Evolutionary conservation across 1,140 invertebrate species (phyloP), one percentile per base, ranked within the genome.

Genomic region (Pararge aegeria): DNA sequence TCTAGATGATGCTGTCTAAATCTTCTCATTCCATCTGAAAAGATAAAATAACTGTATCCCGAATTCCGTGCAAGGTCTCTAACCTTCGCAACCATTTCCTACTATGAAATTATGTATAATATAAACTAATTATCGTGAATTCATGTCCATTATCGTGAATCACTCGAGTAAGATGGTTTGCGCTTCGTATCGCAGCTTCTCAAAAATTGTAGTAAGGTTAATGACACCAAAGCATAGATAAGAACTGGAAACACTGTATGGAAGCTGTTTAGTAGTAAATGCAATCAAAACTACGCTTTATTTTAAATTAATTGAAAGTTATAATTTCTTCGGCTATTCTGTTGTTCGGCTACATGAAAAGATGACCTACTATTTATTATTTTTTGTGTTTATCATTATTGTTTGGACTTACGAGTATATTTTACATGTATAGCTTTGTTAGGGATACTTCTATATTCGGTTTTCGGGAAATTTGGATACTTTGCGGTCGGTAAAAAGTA

Each of bases 191-290:
- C 38, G 16, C 24, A 51, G 37, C 46, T 62, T 64, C 57, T 44
- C 42, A 37, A 48, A 56, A 63, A 56, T 21, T 44, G 20, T 49
- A 29, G n/a, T 20, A 54, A 49, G 58, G 58, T 53, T 46, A 20
- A 60, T 53, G 57, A 60, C 50, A 49, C 38, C 10, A n/a, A 19
- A 7, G 42, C 52, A 48, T 49, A 61, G 51, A 61, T 61, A 61
- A 61, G 38, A 49, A 46, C 20, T 46, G 20, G 42, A 20, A 46
- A 20, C 38, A 20, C 12, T 20, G 20, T 12, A 46, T 12, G 2
- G 42, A 18, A 46, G 16, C 42, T 10, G n/a, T n/a, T n/a, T 10
- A 6, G 7, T 2, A 12, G 10, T 20, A 42, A 16, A 10, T 12
- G 10, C 19, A 20, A n/a, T 19, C 13, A 42, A 12, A 46, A 46